Conservation (phyloP, 2,113 vertebrate genomes). For the Syrrhaptes paradoxus region DNA sequence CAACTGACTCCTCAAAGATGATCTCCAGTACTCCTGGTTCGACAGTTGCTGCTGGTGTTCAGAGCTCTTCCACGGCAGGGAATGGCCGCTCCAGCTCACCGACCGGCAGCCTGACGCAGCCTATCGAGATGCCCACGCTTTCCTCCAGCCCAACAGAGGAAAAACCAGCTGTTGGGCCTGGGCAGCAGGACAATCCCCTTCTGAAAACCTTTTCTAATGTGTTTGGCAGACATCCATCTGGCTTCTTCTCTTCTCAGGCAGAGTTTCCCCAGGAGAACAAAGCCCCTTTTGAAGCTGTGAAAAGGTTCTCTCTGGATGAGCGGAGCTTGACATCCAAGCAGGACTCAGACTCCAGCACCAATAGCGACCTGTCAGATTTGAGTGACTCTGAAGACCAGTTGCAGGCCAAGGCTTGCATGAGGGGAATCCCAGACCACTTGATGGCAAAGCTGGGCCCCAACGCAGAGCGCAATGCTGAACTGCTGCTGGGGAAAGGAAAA, state of each 20-base stretch:
- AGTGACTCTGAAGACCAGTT: slow-evolving; percentile 93
- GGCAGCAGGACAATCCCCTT: slow-evolving; percentile 79
- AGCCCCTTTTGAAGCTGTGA: slow-evolving; percentile 86
- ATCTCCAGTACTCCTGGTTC: slow-evolving; percentile 81
- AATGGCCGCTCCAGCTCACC: slow-evolving; percentile 81
- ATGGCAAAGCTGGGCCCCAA: slow-evolving; percentile 79
- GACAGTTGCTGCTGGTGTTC: slow-evolving; percentile 73
- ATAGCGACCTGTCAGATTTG: slow-evolving; percentile 96
- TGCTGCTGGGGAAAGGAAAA: slow-evolving; percentile 87
- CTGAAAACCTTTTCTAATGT: slow-evolving; percentile 80
- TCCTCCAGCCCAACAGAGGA: slow-evolving; percentile 85
- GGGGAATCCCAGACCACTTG: slow-evolving; percentile 84
- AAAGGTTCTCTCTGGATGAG: slow-evolving; percentile 93
- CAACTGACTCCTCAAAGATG: slow-evolving; percentile 89
- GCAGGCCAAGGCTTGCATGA: slow-evolving; percentile 83
- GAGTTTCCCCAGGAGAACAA: slow-evolving; percentile 80
- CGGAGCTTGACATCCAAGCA: slow-evolving; percentile 88
- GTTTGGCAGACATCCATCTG: slow-evolving; percentile 83
- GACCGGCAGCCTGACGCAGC: slow-evolving; percentile 74
- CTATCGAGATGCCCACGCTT: slow-evolving; percentile 86
- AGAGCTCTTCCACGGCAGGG: slow-evolving; percentile 77
- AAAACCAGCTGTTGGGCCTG: slow-evolving; percentile 74
- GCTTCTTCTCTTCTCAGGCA: slow-evolving; percentile 76
- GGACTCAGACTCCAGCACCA: slow-evolving; percentile 94
- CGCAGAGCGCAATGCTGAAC: slow-evolving; percentile 75